Conservation (phyloP, 2,113 vertebrate genomes). For the Lasiurus cinereus region DNA sequence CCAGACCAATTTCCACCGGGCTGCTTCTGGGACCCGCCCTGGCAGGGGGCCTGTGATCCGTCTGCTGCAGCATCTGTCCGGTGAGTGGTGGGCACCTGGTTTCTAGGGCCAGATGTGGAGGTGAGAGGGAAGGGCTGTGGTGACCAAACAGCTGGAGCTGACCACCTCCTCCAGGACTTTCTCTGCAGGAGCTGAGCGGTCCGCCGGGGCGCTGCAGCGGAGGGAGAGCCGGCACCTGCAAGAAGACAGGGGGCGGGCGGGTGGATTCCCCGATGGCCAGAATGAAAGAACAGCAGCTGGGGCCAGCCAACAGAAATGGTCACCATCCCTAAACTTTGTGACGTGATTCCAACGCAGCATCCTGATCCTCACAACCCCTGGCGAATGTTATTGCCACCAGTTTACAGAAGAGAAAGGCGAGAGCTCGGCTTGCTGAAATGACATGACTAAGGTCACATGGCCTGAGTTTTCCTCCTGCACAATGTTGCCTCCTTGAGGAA, state of each 20-base stretch:
- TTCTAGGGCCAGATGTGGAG: background rate
- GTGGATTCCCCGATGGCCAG: background rate
- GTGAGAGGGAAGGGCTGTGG: background rate
- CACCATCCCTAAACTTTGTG: background rate
- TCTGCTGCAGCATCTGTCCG: background rate
- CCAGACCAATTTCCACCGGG: background rate
- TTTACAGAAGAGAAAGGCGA: background rate
- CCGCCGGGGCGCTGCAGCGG: fast-evolving
- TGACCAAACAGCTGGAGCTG: too few species aligned
- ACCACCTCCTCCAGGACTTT: background rate
- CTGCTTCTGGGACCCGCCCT: background rate
- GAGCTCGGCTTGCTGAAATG: background rate
- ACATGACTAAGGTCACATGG: background rate
- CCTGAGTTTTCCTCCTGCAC: background rate
- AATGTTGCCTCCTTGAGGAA: background rate
- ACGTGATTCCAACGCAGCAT: background rate
- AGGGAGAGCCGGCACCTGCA: background rate
- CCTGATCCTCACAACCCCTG: background rate
- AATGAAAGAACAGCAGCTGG: background rate
- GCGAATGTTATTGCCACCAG: background rate
- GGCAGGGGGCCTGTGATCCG: background rate
- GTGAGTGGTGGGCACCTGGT: background rate
- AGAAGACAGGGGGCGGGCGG: background rate
- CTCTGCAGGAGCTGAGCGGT: background rate
- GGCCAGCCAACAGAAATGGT: background rate